Percentiles rank a stretch among this genome's conserved stretches.
Evolutionary conservation across 2,888 invertebrate genomes (phyloP).

Genomic region (Hedya salicella): DNA sequence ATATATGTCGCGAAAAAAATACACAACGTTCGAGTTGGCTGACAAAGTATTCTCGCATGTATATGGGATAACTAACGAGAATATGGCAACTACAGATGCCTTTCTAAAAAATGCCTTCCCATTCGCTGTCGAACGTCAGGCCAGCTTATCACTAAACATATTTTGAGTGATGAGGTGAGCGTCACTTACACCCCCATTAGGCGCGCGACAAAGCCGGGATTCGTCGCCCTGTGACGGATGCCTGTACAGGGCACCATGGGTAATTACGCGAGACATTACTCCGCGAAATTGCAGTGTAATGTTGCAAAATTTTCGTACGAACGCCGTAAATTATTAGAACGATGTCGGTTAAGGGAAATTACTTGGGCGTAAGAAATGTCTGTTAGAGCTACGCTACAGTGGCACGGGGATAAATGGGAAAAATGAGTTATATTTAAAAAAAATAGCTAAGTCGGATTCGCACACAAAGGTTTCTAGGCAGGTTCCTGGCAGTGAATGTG

Average conservation of each 20-base stretch:
- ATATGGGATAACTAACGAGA: too few species aligned
- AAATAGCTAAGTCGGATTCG: too few species aligned
- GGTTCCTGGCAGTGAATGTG: too few species aligned
- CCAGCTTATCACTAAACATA: constrained; percentile 28
- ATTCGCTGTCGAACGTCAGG: constrained; percentile 5
- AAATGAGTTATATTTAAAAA: neutral
- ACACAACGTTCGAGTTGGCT: too few species aligned
- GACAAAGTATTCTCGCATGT: too few species aligned
- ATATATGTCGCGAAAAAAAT: too few species aligned
- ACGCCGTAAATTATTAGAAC: constrained; percentile 43
- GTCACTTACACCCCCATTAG: constrained; percentile 37
- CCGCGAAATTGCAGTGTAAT: constrained; percentile 41
- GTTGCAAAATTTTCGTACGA: constrained; percentile 44
- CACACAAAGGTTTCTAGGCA: too few species aligned
- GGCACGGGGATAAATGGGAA: constrained; percentile 3
- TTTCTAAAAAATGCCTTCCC: constrained; percentile 5
- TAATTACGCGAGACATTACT: constrained; percentile 43
- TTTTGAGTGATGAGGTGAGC: constrained; percentile 37
- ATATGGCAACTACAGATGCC: neutral
- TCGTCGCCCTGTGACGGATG: constrained; percentile 37
- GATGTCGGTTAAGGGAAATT: constrained; percentile 43
- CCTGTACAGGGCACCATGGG: constrained; percentile 33
- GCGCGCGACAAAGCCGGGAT: constrained; percentile 31
- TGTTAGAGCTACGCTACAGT: constrained; percentile 20
- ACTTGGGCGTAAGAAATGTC: constrained; percentile 41